A percentile compares a stretch with the other conserved stretches of the same genome.
Conservation (phyloP, 2,797 vertebrate species). For the Pseudochromis fuscus region DNA sequence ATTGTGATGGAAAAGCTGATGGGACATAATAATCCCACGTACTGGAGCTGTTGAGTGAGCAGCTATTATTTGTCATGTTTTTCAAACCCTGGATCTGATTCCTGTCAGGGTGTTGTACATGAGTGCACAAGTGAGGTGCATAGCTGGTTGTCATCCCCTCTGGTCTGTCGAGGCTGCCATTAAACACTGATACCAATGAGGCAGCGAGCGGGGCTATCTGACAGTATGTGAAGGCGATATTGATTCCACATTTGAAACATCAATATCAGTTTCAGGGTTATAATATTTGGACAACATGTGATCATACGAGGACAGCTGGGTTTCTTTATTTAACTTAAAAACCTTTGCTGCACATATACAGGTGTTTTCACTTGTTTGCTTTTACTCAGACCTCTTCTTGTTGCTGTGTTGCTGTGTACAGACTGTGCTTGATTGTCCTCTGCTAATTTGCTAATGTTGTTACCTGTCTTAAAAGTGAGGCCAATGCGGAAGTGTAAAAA, state of each 20-base stretch:
- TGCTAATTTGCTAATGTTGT: too few species aligned
- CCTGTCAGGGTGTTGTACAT: not conserved
- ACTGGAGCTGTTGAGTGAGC: not conserved
- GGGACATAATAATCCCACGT: conserved; percentile 5
- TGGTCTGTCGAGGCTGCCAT: conserved; percentile 1
- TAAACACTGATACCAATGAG: not conserved
- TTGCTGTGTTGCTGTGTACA: not conserved
- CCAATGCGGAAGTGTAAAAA: too few species aligned
- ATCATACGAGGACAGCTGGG: too few species aligned
- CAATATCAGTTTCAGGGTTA: not conserved
- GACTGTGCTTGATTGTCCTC: not conserved
- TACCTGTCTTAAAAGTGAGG: too few species aligned
- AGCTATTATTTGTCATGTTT: conserved; percentile 1
- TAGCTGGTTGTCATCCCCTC: conserved; percentile 1
- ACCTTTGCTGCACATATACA: not conserved
- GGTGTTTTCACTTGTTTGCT: not conserved
- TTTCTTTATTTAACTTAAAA: too few species aligned
- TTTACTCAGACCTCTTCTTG: conserved; percentile 1
- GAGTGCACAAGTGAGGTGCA: not conserved
- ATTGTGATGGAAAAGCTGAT: conserved; percentile 25
- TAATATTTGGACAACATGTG: not conserved
- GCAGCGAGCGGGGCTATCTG: not conserved
- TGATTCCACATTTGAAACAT: not conserved
- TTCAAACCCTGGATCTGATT: not conserved
- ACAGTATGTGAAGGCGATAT: not conserved